Percentiles rank a stretch among this genome's conserved stretches.
Evolutionary conservation across 2,888 invertebrate genomes (phyloP).

Genomic region (Drosophila silvestris): DNA sequence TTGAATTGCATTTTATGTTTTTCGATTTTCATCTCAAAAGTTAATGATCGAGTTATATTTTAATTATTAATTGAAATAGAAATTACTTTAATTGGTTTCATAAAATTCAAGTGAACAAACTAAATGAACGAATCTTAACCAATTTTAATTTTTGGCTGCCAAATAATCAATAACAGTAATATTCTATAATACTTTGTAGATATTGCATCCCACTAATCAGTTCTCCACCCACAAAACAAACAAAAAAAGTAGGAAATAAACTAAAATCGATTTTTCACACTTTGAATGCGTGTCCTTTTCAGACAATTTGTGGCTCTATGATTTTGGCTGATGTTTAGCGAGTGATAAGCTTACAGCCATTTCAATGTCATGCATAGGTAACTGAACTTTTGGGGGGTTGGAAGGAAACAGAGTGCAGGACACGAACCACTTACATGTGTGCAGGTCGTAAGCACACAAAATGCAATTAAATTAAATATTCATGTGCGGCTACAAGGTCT

Average conservation of each 20-base stretch:
- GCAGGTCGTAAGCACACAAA: constrained; percentile 53
- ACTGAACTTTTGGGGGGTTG: constrained; percentile 55
- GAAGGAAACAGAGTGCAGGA: neutral
- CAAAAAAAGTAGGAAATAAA: neutral
- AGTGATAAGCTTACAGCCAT: constrained; percentile 54
- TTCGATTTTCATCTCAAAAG: neutral
- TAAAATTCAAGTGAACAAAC: neutral
- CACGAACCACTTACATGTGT: constrained; percentile 46
- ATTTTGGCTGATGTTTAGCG: constrained; percentile 40
- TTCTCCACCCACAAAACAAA: neutral
- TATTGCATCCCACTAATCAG: constrained; percentile 19
- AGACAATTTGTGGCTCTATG: constrained; percentile 25
- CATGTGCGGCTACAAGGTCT: constrained; percentile 48
- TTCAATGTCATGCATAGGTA: constrained; percentile 72
- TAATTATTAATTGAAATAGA: neutral
- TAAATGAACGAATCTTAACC: neutral
- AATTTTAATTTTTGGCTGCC: constrained; percentile 1
- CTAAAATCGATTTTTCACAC: constrained; percentile 47
- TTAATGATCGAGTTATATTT: neutral
- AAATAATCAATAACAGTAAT: constrained; percentile 34
- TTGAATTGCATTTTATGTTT: neutral
- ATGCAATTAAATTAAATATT: constrained; percentile 65
- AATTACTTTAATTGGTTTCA: neutral
- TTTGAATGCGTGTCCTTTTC: constrained; percentile 53
- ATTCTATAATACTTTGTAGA: constrained; percentile 2